Conservation (phyloP, 1,140 invertebrate genomes). For the Uloborus diversus region DNA sequence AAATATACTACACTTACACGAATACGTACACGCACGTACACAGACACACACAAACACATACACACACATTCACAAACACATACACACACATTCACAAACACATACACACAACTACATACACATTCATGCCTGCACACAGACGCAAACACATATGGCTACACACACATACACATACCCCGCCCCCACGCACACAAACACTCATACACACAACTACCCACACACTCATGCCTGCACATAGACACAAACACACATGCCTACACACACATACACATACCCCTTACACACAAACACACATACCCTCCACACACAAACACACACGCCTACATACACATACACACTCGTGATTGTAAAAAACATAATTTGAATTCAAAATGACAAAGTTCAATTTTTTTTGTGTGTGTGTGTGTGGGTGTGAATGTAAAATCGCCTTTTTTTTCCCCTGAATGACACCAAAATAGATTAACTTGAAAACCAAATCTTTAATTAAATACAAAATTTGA, state of each 20-base stretch:
- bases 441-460: too few species aligned
- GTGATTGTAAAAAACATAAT: too few species aligned
- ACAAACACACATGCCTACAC: neutral
- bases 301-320: neutral
- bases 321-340: neutral
- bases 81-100: neutral
- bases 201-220: neutral
- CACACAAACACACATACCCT: neutral
- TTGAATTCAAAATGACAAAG: too few species aligned
- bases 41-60: neutral
- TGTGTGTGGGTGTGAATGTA: too few species aligned
- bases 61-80: neutral
- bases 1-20: neutral
- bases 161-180: neutral
- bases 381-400: too few species aligned
- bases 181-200: neutral
- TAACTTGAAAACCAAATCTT: too few species aligned
- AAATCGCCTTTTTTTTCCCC: too few species aligned
- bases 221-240: neutral
- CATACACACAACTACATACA: neutral
- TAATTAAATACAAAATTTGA: too few species aligned
- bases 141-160: neutral
- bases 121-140: neutral
- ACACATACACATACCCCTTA: neutral
- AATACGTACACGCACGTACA: neutral